Evolutionary conservation across 2,888 invertebrate genomes (phyloP), one percentile per base, ranked within the genome.

Genomic region (Lacanobia wlatinum): DNA sequence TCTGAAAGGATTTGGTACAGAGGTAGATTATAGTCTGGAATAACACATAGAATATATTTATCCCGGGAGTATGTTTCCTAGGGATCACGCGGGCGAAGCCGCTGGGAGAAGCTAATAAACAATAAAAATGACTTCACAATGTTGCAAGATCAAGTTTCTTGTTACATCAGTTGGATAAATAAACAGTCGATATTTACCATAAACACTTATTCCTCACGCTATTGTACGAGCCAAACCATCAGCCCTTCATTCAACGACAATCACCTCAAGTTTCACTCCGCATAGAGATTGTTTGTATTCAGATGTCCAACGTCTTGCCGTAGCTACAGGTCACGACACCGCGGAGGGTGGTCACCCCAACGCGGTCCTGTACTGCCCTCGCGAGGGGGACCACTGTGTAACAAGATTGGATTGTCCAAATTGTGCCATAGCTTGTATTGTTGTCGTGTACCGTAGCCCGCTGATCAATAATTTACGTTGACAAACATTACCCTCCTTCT

Each of bases 361-460:
- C 46, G 46, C 58, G 68, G 64, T 18, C 52, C 43, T 16, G 23
- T 23, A 16, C 21, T 50, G 21, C 81, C 71, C 82, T 77, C 62
- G 21, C 43, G 55, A 10, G 40, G 38, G 64, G 67, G 73, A 48
- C 38, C 0, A 50, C 66, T 28, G 43, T 21, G 55, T 55, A 65
- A 82, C 66, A 58, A 82, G 66, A 80, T 80, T 78, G 80, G 69
- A 59, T 70, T 64, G 83, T 69, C 66, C 63, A 63, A 72, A 65
- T 64, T 73, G 55, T 73, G 18, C 38, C 55, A 46, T 58, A 56
- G n/a, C 53, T 38, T 65, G 67, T 58, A 60, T 58, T 72, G 82
- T 68, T 52, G 56, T 60, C 40, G 50, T 53, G 56, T 59, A 46
- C 40, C 38, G 66, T 28, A 34, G 52, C 14, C 46, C 12, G 28